These are phyloP conservation scores for Vollenhovia emeryi DNA, from an alignment of 1,140 invertebrate genomes.

Conservation along the genomic window DNA sequence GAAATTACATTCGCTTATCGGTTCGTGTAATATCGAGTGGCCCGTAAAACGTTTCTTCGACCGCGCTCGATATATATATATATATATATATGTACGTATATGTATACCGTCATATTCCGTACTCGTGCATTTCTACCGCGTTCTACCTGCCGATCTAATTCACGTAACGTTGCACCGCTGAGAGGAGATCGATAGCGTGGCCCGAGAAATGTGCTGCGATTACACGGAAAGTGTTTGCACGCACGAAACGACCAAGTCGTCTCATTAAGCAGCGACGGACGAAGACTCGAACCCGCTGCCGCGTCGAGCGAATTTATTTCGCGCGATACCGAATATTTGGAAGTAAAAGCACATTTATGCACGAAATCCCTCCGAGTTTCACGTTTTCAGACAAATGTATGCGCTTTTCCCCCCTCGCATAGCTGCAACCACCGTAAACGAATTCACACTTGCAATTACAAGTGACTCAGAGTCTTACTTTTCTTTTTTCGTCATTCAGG, in stretches of 20 bases:
- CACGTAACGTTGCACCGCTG: constrained; percentile 12
- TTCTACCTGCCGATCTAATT: constrained; percentile 8
- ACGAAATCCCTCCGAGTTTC: not conserved
- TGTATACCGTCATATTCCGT: not conserved
- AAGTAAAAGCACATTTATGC: not conserved
- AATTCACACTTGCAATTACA: not conserved
- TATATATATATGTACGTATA: no score
- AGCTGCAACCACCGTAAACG: not conserved
- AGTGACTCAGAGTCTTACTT: not conserved
- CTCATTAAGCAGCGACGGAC: not conserved
- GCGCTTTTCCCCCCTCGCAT: not conserved
- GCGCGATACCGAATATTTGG: not conserved
- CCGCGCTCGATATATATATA: not conserved
- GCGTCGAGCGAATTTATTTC: not conserved
- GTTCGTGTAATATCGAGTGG: not conserved
- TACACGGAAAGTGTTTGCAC: constrained; percentile 28
- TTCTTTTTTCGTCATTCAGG: not conserved
- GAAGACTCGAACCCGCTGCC: not conserved
- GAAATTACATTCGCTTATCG: not conserved
- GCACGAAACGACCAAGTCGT: constrained; percentile 15
- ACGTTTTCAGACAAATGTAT: not conserved
- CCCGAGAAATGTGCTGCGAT: constrained; percentile 19
- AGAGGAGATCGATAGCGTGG: constrained; percentile 13
- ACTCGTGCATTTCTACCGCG: not conserved
- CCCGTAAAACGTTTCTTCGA: constrained; percentile 1